Evolutionary conservation across 2,888 invertebrate species (phyloP), one percentile per base, ranked within the genome.

Genomic region (Amblyjoppa fuscipennis): DNA sequence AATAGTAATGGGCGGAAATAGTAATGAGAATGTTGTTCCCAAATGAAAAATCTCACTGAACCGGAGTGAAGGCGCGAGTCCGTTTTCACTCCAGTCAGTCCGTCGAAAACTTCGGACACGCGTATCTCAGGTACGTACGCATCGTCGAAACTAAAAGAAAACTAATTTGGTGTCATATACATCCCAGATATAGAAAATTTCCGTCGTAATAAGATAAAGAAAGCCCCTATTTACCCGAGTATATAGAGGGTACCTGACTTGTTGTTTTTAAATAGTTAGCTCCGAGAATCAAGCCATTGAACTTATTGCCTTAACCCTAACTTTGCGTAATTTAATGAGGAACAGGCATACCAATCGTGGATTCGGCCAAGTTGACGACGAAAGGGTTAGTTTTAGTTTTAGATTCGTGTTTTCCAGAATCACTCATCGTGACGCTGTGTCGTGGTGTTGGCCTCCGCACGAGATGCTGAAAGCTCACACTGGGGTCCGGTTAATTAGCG

Each of bases 401-500:
- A 20, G 20, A 20, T 20, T 20, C 20, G 20, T 20, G 20, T 20
- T 20, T 20, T 20, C 66, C 56, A 59, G 73, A 38, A 73, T 41
- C 59, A 68, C 9, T 69, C 38, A 45, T 78, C 38, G 28, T 41
- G n/a, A 53, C 56, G 20, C 28, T 20, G 66, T 38, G 77, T 25
- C 1, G 51, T 66, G 20, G 51, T 71, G 45, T 61, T n/a, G 68
- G 20, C 53, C 20, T 41, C 13, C 49, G 31, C 45, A 51, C 49
- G 16, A 45, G 51, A 11, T 49, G 74, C 64, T 74, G 78, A 81
- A 78, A 81, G 81, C 84, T 84, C 81, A 77, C 49, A 53, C 74
- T 49, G 66, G 56, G 56, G 56, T 9, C 38, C 74, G 85, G 75
- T 85, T 85, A 82, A 85, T 85, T 85, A 85, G 85, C 81, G 78